phyloP scores from a whole-genome alignment of 2,113 vertebrate genomes.

The Sterrhoptilus dennistouni region DNA sequence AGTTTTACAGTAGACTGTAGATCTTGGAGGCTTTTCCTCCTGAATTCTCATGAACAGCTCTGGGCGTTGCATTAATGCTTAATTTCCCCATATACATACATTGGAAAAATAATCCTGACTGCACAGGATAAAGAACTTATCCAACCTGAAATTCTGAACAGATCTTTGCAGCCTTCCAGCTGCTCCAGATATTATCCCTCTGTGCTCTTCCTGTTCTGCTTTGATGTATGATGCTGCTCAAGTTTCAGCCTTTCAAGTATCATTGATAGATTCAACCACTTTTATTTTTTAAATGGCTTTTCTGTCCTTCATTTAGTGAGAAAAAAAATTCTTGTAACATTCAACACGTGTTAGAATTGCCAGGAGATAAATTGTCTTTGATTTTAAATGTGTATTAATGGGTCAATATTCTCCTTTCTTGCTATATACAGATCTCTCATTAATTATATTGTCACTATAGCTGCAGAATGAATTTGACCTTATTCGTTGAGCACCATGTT shows the following conservation, averaged over 20 bases:
- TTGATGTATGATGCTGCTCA: not conserved
- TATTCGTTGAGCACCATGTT: not conserved
- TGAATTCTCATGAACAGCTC: not conserved
- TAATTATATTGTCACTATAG: conserved; percentile 26
- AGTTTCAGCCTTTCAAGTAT: not conserved
- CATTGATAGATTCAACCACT: not conserved
- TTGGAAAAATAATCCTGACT: not conserved
- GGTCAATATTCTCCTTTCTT: conserved; percentile 45
- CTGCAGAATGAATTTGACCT: conserved; percentile 57
- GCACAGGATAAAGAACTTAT: not conserved
- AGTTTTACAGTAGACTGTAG: not conserved
- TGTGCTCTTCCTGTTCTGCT: not conserved
- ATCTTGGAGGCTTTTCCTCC: not conserved
- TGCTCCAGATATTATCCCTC: not conserved
- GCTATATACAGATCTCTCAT: conserved; percentile 37
- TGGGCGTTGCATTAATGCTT: not conserved
- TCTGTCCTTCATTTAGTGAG: conserved; percentile 15
- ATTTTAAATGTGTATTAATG: conserved; percentile 54
- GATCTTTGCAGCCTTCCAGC: not conserved
- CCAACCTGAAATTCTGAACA: not conserved
- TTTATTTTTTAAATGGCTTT: conserved; percentile 10
- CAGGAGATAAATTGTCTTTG: conserved; percentile 37
- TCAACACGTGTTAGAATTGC: not conserved
- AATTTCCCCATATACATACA: not conserved
- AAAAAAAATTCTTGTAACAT: not conserved